Evolutionary conservation across 2,113 vertebrate genomes (phyloP).

Genomic region (Onychostoma macrolepis): DNA sequence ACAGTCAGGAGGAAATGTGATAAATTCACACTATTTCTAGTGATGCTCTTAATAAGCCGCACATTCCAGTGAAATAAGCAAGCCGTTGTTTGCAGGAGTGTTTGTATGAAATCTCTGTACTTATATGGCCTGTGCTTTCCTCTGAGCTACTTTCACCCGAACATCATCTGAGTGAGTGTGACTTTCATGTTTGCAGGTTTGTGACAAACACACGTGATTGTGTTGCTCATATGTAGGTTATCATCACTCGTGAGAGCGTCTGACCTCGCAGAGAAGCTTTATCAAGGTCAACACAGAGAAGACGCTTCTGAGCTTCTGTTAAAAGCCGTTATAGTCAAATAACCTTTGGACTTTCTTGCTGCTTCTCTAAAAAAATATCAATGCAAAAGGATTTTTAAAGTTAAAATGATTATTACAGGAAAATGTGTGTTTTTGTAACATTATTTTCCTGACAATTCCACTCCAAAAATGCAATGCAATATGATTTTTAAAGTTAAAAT

Average conservation of each 20-base stretch:
- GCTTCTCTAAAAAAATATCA: neutral
- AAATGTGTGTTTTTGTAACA: neutral
- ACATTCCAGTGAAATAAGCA: neutral
- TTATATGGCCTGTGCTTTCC: neutral
- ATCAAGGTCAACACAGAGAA: conserved; percentile 34
- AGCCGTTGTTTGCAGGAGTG: neutral
- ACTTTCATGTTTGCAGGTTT: neutral
- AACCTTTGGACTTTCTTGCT: neutral
- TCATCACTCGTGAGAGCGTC: conserved; percentile 18
- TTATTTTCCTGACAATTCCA: neutral
- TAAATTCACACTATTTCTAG: neutral
- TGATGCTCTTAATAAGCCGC: neutral
- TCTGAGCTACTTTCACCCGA: neutral
- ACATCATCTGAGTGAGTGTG: neutral
- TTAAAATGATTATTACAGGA: neutral
- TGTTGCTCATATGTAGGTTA: conserved; percentile 47
- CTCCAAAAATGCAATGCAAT: neutral
- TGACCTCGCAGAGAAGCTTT: neutral
- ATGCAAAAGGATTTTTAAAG: neutral
- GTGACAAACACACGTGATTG: conserved; percentile 14
- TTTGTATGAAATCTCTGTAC: neutral
- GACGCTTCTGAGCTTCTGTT: neutral
- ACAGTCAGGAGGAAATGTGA: conserved; percentile 33
- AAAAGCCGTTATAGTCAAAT: neutral
- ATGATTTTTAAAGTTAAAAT: neutral